These are phyloP conservation scores for Euzophera pinguis DNA, from an alignment of 2,888 invertebrate genomes.

Conservation along the genomic window DNA sequence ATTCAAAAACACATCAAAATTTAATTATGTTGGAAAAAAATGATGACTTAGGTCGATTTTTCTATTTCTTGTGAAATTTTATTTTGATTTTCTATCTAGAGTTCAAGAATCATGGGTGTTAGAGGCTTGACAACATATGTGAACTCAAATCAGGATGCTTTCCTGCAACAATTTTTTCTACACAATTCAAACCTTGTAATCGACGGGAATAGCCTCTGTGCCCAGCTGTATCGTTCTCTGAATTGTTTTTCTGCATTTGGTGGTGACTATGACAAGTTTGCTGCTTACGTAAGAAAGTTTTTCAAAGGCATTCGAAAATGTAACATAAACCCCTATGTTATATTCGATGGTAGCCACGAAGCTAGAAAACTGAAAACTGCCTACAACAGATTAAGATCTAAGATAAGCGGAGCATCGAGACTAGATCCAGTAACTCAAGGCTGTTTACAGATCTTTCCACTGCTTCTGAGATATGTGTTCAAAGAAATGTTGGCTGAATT, in stretches of 20 bases:
- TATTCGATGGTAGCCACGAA: slow-evolving; percentile 91
- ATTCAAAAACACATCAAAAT: no score
- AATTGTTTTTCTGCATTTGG: slow-evolving; percentile 87
- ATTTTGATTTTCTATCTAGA: background rate
- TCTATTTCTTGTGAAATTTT: background rate
- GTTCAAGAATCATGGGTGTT: slow-evolving; percentile 83
- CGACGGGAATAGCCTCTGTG: slow-evolving; percentile 89
- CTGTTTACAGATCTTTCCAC: slow-evolving; percentile 83
- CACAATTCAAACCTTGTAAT: slow-evolving; percentile 86
- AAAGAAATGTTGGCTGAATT: slow-evolving; percentile 83
- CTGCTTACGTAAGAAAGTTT: slow-evolving; percentile 82
- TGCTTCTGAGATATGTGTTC: slow-evolving; percentile 87
- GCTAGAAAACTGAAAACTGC: slow-evolving; percentile 85
- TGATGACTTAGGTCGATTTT: no score
- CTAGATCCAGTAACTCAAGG: slow-evolving; percentile 79
- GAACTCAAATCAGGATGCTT: slow-evolving; percentile 81
- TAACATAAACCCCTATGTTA: slow-evolving; percentile 84
- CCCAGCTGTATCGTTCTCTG: slow-evolving; percentile 83
- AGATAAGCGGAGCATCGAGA: slow-evolving; percentile 78
- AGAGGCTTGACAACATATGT: slow-evolving; percentile 91
- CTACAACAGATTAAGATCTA: slow-evolving; percentile 77
- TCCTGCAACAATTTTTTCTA: slow-evolving; percentile 82
- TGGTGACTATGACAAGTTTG: slow-evolving; percentile 91
- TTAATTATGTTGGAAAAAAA: no score
- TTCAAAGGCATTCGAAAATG: slow-evolving; percentile 85